A percentile compares a stretch with the other conserved stretches of the same genome.
These are phyloP conservation scores for Baccha elongata DNA, from an alignment of 2,888 invertebrate genomes.

Conservation along the genomic window DNA sequence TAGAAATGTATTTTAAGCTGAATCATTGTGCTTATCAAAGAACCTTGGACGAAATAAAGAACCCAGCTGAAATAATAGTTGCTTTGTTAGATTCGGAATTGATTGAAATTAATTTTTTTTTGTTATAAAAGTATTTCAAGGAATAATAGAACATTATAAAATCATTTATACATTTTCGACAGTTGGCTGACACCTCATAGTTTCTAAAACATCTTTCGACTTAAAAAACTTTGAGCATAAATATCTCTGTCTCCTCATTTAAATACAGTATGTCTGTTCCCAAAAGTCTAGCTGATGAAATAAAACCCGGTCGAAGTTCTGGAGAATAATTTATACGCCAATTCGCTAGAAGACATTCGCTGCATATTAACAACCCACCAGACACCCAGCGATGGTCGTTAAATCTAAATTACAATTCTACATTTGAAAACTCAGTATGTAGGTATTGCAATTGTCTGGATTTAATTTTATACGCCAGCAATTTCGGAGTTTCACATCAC, in stretches of 20 bases:
- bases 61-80: neutral
- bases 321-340: slow-evolving; percentile 56
- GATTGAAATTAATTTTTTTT: too few species aligned
- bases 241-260: too few species aligned
- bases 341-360: slow-evolving; percentile 44
- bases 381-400: neutral
- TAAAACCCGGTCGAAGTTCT: slow-evolving; percentile 2
- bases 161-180: too few species aligned
- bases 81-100: neutral
- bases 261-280: too few species aligned
- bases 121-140: too few species aligned
- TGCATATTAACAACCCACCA: slow-evolving; percentile 56
- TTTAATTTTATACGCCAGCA: neutral
- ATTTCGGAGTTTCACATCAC: neutral
- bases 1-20: neutral
- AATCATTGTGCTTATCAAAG: slow-evolving; percentile 22
- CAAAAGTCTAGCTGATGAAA: slow-evolving; percentile 4
- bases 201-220: too few species aligned
- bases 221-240: too few species aligned
- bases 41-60: neutral
- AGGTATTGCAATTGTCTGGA: slow-evolving; percentile 20
- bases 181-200: too few species aligned
- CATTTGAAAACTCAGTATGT: too few species aligned
- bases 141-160: too few species aligned
- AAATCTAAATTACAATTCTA: slow-evolving; percentile 49